A percentile compares a stretch with the other conserved stretches of the same genome.
phyloP scores from a whole-genome alignment of 2,888 invertebrate species.

The Ophion costatus region DNA sequence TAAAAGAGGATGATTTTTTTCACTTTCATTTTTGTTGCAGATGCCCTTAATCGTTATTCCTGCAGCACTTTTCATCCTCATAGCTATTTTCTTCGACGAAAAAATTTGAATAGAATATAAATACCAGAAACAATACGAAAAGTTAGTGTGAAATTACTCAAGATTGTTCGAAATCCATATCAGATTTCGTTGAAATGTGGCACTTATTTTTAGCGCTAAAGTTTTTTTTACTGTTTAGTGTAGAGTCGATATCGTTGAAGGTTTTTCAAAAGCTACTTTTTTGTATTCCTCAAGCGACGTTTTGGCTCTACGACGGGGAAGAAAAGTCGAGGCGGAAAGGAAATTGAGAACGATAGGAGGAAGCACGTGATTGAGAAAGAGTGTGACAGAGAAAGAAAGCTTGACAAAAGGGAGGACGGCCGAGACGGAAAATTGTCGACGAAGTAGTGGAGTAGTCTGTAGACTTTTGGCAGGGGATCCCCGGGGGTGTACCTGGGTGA shows the following conservation, averaged over 20 bases:
- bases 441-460: constrained; percentile 19
- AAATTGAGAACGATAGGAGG: background rate
- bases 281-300: background rate
- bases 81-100: too few relatives aligned
- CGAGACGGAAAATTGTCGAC: constrained; percentile 34
- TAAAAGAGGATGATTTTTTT: too few relatives aligned
- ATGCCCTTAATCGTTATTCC: too few relatives aligned
- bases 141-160: too few relatives aligned
- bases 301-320: background rate
- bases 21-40: too few relatives aligned
- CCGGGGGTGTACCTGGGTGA: constrained; percentile 69
- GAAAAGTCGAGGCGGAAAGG: background rate
- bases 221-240: background rate
- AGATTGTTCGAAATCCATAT: too few relatives aligned
- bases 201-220: too few relatives aligned
- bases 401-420: constrained; percentile 47
- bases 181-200: too few relatives aligned
- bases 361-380: too few relatives aligned
- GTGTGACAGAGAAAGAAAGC: background rate
- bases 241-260: background rate
- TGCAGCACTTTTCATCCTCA: too few relatives aligned
- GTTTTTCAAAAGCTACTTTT: background rate
- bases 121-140: too few relatives aligned
- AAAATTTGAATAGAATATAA: background rate
- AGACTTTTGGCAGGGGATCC: constrained; percentile 45